phyloP scores from a whole-genome alignment of 2,888 invertebrate species.

The Mongoloraphidia duomilia region DNA sequence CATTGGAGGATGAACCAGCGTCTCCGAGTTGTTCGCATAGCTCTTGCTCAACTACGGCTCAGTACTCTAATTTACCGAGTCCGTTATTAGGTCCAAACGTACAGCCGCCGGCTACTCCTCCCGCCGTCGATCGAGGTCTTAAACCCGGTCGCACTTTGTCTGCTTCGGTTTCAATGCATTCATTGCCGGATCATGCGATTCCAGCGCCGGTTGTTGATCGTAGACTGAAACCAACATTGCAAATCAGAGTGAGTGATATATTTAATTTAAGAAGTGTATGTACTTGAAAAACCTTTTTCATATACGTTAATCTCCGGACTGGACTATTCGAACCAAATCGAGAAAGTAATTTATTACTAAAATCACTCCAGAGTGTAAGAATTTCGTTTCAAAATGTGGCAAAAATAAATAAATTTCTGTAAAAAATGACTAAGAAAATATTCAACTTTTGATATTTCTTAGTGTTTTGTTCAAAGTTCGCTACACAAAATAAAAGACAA shows the following conservation, averaged over 20 bases:
- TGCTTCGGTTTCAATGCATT: conserved; percentile 29
- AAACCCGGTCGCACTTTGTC: conserved; percentile 53
- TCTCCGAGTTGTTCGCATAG: conserved; percentile 34
- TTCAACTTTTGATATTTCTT: too few species aligned
- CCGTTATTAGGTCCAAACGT: conserved; percentile 24
- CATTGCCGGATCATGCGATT: conserved; percentile 27
- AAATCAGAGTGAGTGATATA: background rate
- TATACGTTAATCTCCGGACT: too few species aligned
- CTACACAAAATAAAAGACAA: too few species aligned
- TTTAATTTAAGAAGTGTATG: background rate
- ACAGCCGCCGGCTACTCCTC: conserved; percentile 39
- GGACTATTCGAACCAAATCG: too few species aligned
- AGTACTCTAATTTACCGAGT: conserved; percentile 44
- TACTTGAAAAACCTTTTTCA: too few species aligned
- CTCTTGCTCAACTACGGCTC: conserved; percentile 31
- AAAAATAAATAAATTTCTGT: too few species aligned
- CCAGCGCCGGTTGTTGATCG: conserved; percentile 45
- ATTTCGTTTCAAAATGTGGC: too few species aligned
- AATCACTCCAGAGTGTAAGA: too few species aligned
- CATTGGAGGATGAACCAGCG: conserved; percentile 31
- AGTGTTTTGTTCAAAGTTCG: too few species aligned
- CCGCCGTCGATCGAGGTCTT: conserved; percentile 65
- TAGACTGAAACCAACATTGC: conserved; percentile 40
- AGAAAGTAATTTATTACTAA: too few species aligned
- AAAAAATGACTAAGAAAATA: too few species aligned